Conservation (phyloP, 2,797 vertebrate genomes). For the Helostoma temminkii region DNA sequence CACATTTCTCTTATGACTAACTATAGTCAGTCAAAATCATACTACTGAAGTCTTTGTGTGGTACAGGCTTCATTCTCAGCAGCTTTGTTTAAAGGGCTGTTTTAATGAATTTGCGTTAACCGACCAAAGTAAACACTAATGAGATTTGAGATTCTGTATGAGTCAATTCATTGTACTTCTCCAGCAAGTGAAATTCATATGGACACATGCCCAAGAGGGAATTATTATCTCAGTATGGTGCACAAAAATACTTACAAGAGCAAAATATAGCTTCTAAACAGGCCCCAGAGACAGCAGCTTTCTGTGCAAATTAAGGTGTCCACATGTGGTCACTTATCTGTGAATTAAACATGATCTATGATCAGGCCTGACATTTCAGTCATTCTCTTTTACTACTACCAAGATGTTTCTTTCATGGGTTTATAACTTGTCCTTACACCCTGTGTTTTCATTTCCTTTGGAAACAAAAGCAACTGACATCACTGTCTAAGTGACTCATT, state of each 20-base stretch:
- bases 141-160: conserved; percentile 63
- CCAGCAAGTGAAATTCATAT: conserved; percentile 6
- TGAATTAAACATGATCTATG: conserved; percentile 6
- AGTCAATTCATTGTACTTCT: conserved; percentile 25
- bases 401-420: conserved; percentile 60
- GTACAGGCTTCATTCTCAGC: conserved; percentile 63
- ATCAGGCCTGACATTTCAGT: conserved; percentile 53
- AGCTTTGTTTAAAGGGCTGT: conserved; percentile 49
- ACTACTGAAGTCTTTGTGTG: conserved; percentile 33
- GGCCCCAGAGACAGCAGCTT: conserved; percentile 3
- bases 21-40: conserved; percentile 31
- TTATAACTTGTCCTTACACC: conserved; percentile 50
- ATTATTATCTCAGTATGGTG: conserved; percentile 25
- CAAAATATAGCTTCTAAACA: no score
- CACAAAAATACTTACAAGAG: conserved; percentile 7
- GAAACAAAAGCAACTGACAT: conserved; percentile 62
- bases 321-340: conserved; percentile 8
- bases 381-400: conserved; percentile 35
- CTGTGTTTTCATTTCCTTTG: conserved; percentile 53
- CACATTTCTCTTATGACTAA: conserved; percentile 56
- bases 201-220: conserved; percentile 9
- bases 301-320: conserved; percentile 8
- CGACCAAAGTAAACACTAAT: conserved; percentile 67
- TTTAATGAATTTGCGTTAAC: conserved; percentile 68
- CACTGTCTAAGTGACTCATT: conserved; percentile 45